Conservation (phyloP, 2,888 invertebrate genomes). For the Drosophila demipolita region DNA sequence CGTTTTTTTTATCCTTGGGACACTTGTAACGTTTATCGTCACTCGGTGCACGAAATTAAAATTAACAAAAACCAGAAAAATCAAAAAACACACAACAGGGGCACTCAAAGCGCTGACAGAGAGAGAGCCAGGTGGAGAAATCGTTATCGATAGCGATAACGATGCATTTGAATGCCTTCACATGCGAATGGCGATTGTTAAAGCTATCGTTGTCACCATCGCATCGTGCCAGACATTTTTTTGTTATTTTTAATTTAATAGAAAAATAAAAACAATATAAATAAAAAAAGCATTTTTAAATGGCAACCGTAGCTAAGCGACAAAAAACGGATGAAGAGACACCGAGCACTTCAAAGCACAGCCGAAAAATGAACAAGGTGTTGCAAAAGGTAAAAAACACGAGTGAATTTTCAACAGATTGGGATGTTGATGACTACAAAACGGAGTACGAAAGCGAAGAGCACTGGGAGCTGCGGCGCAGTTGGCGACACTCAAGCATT, state of each 20-base stretch:
- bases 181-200: constrained; percentile 42
- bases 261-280: constrained; percentile 5
- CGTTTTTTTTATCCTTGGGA: constrained; percentile 23
- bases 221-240: constrained; percentile 35
- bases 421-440: constrained; percentile 91
- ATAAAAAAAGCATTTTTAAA: constrained; percentile 15
- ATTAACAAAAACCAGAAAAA: constrained; percentile 74
- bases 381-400: constrained; percentile 6
- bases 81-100: constrained; percentile 72
- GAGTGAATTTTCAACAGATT: constrained; percentile 83
- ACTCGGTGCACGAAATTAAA: constrained; percentile 56
- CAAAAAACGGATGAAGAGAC: constrained; percentile 14
- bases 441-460: constrained; percentile 94
- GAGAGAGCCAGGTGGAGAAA: constrained; percentile 45
- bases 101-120: constrained; percentile 44
- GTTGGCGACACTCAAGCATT: constrained; percentile 84
- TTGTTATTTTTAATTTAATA: constrained; percentile 4
- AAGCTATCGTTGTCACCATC: constrained; percentile 10
- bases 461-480: constrained; percentile 94
- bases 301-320: constrained; percentile 54
- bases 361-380: constrained; percentile 13
- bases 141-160: constrained; percentile 35
- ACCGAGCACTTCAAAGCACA: constrained; percentile 21
- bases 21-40: constrained; percentile 28
- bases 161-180: constrained; percentile 7